phyloP scores from a whole-genome alignment of 2,888 invertebrate genomes.

The Coelopa pilipes region DNA sequence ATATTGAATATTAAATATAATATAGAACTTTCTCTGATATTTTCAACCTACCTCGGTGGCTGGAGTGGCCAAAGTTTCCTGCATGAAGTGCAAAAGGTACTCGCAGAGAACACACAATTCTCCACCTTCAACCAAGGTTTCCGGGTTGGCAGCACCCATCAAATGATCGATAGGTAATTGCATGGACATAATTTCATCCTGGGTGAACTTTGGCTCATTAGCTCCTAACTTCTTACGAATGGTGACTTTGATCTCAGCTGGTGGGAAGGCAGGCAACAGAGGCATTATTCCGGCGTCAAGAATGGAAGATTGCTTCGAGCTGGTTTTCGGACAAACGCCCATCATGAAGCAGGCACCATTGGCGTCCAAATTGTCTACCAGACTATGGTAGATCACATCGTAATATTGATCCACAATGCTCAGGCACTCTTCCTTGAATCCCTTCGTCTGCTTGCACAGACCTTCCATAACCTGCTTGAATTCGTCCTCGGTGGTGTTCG shows the following conservation, averaged over 20 bases:
- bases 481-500: constrained; percentile 86
- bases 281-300: constrained; percentile 70
- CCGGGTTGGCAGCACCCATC: constrained; percentile 64
- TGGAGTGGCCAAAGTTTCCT: constrained; percentile 77
- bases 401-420: constrained; percentile 84
- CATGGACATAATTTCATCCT: constrained; percentile 60
- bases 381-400: constrained; percentile 75
- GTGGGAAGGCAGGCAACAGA: constrained; percentile 69
- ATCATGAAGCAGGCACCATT: constrained; percentile 77
- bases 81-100: constrained; percentile 83
- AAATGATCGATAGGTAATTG: constrained; percentile 70
- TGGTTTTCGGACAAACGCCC: constrained; percentile 66
- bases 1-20: background rate
- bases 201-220: constrained; percentile 59
- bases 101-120: constrained; percentile 81
- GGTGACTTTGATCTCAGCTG: constrained; percentile 64
- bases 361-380: constrained; percentile 77
- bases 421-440: constrained; percentile 79
- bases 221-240: constrained; percentile 60
- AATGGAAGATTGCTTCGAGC: constrained; percentile 21
- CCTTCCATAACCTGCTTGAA: constrained; percentile 82
- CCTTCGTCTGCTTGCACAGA: constrained; percentile 82
- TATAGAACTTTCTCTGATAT: too few relatives aligned
- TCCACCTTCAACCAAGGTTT: constrained; percentile 65
- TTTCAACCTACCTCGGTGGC: constrained; percentile 72